Conservation (phyloP, 2,797 vertebrate species). For the Craterocephalus amniculus region DNA sequence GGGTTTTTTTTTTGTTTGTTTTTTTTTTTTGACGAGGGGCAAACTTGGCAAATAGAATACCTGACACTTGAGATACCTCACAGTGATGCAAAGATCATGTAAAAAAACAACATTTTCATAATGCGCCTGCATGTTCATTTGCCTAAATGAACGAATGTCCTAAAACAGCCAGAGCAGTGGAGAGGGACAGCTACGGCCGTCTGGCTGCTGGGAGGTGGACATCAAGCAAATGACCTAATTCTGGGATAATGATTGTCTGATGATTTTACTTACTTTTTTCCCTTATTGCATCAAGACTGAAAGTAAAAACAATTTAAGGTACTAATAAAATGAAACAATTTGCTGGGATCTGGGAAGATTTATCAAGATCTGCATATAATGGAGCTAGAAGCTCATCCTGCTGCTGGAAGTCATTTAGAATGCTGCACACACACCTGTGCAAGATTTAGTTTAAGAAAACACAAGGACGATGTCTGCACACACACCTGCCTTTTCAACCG, state of each 20-base stretch:
- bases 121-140: constrained; percentile 26
- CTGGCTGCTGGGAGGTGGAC: too few species aligned
- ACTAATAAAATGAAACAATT: neutral
- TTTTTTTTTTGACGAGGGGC: too few species aligned
- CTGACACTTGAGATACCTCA: constrained; percentile 14
- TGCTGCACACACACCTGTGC: too few species aligned
- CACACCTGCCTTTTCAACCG: neutral
- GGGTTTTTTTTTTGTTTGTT: neutral
- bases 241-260: neutral
- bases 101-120: constrained; percentile 21
- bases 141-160: constrained; percentile 35
- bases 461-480: neutral
- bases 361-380: neutral
- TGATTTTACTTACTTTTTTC: neutral
- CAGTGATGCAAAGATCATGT: constrained; percentile 25
- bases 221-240: neutral
- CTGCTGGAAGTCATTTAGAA: neutral
- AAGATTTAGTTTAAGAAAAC: too few species aligned
- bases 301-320: neutral
- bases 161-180: constrained; percentile 17
- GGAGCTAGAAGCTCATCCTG: neutral
- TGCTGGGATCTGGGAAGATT: neutral
- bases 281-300: neutral
- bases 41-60: neutral
- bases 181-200: constrained; percentile 23